A percentile compares a stretch with the other conserved stretches of the same genome.
These are phyloP conservation scores for Galeopterus variegatus DNA, from an alignment of 2,113 vertebrate genomes.

Conservation along the genomic window DNA sequence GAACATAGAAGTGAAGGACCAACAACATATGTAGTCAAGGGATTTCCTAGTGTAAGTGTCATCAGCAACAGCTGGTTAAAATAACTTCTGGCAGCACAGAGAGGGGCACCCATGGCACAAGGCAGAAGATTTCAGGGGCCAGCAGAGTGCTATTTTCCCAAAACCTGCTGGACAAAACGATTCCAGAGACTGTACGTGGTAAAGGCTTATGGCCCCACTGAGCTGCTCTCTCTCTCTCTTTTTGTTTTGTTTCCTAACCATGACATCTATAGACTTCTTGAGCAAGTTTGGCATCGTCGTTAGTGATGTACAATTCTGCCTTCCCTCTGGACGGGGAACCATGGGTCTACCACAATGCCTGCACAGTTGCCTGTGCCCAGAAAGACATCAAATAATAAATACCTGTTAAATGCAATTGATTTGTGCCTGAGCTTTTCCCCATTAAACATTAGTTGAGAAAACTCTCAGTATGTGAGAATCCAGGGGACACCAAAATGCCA, in stretches of 20 bases:
- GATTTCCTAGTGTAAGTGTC: background rate
- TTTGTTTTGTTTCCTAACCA: background rate
- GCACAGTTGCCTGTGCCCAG: background rate
- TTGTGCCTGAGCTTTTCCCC: background rate
- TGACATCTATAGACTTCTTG: background rate
- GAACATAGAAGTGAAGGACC: background rate
- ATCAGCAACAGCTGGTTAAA: background rate
- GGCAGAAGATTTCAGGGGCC: background rate
- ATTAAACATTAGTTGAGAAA: background rate
- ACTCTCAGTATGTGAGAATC: background rate
- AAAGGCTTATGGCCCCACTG: background rate
- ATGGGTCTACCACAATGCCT: background rate
- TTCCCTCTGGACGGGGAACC: background rate
- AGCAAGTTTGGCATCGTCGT: background rate
- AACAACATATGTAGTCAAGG: background rate
- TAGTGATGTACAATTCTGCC: background rate
- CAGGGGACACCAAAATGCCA: background rate
- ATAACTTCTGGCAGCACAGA: background rate
- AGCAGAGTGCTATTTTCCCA: background rate
- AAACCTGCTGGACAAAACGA: background rate
- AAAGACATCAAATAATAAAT: background rate
- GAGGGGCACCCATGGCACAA: background rate
- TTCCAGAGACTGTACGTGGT: background rate
- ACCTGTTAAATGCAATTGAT: background rate
- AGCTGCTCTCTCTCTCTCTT: fast-evolving